Conservation (phyloP, 1,140 invertebrate genomes). For the Eurosta solidaginis region DNA sequence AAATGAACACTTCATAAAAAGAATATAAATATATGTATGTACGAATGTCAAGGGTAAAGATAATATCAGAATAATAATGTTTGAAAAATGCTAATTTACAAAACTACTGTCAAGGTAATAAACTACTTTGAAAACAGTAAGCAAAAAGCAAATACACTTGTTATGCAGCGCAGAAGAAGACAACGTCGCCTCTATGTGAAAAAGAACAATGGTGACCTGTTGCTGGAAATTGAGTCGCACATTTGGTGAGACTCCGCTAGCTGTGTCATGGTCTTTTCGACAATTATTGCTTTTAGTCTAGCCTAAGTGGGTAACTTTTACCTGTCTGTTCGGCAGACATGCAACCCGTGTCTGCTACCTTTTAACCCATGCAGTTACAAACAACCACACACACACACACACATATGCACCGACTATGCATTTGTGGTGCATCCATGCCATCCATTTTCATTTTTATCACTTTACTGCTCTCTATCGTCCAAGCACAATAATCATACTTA, state of each 20-base stretch:
- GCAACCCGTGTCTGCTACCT: background rate
- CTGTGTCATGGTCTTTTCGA: background rate
- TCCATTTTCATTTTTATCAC: background rate
- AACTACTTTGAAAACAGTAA: background rate
- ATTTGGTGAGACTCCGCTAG: background rate
- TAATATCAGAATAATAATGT: constrained; percentile 12
- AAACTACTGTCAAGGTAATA: constrained; percentile 25
- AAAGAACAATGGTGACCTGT: background rate
- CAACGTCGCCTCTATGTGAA: background rate
- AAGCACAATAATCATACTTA: constrained; percentile 5
- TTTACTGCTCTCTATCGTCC: background rate
- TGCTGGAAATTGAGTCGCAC: background rate
- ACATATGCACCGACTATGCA: background rate
- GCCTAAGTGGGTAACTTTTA: no score
- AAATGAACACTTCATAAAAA: background rate
- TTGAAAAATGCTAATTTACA: constrained; percentile 23
- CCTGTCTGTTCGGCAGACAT: background rate
- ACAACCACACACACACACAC: background rate
- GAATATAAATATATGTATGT: background rate
- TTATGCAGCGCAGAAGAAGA: background rate
- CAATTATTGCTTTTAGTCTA: constrained; percentile 7
- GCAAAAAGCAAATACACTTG: no score
- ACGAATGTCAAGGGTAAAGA: background rate
- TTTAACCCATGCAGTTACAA: background rate
- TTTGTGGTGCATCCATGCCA: background rate